Conservation (phyloP, 2,888 invertebrate genomes). For the Hedychridium roseum region DNA sequence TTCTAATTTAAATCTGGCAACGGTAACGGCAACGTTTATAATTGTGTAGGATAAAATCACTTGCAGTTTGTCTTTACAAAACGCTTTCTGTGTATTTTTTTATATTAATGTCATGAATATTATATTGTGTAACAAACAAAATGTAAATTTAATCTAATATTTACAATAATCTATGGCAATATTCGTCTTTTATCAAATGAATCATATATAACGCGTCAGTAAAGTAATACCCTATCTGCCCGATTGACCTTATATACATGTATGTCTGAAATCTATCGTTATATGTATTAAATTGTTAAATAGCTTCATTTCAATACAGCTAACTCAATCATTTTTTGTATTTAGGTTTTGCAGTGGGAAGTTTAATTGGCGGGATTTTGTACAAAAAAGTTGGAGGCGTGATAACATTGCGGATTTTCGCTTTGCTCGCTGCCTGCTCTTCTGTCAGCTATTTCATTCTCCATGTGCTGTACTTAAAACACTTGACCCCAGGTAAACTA, state of each 20-base stretch:
- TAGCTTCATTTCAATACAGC: too few species aligned
- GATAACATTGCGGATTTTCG: conserved; percentile 67
- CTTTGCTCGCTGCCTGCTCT: conserved; percentile 61
- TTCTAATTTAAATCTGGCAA: too few species aligned
- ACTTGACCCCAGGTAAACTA: conserved; percentile 48
- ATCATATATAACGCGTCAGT: too few species aligned
- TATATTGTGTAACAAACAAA: too few species aligned
- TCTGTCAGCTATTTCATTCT: conserved; percentile 63
- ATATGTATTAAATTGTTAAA: conserved; percentile 2
- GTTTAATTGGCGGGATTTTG: conserved; percentile 75
- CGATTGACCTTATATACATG: not conserved
- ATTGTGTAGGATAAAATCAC: too few species aligned
- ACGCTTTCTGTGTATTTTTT: too few species aligned
- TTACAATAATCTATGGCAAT: too few species aligned
- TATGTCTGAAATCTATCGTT: not conserved
- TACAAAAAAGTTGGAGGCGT: conserved; percentile 73
- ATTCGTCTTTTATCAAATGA: too few species aligned
- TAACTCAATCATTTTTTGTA: conserved; percentile 25
- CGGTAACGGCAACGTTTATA: too few species aligned
- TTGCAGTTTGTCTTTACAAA: too few species aligned
- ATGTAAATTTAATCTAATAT: too few species aligned
- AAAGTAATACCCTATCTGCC: not conserved
- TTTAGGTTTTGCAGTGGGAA: conserved; percentile 79
- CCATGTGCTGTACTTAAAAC: conserved; percentile 58
- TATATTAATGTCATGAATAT: too few species aligned